Conservation (phyloP, 2,113 vertebrate genomes). For the Sphyrna mokarran region DNA sequence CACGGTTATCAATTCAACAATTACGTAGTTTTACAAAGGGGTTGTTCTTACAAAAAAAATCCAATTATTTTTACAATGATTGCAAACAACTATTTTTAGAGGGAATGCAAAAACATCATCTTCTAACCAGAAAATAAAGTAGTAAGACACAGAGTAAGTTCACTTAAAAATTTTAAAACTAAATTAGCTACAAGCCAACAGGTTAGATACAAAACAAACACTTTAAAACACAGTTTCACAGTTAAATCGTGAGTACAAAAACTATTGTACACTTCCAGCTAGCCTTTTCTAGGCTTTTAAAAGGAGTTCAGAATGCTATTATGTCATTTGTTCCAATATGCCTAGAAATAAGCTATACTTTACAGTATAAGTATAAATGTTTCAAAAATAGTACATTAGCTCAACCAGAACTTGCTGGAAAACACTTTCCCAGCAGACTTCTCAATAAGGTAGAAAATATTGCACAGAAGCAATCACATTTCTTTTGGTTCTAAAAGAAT, state of each 20-base stretch:
- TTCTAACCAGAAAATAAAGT: neutral
- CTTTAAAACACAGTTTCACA: neutral
- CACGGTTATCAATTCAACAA: neutral
- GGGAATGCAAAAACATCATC: neutral
- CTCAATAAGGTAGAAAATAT: neutral
- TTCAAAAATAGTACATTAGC: neutral
- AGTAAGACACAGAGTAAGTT: neutral
- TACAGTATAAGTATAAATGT: neutral
- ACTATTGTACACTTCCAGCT: neutral
- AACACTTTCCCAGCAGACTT: neutral
- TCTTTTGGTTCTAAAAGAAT: neutral
- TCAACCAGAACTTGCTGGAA: slow-evolving; percentile 13
- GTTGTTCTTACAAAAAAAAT: neutral
- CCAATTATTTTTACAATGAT: neutral
- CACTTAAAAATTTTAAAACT: neutral
- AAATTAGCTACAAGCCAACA: slow-evolving; percentile 1
- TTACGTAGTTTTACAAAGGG: neutral
- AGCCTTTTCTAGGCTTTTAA: neutral
- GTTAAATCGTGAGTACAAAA: slow-evolving; percentile 15
- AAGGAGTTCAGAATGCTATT: neutral
- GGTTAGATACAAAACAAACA: neutral
- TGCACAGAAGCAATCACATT: slow-evolving; percentile 17
- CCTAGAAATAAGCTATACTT: neutral
- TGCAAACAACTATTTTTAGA: neutral
- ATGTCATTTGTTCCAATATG: neutral